phyloP scores from a whole-genome alignment of 2,797 vertebrate genomes.

The Paratrypauchen microcephalus region DNA sequence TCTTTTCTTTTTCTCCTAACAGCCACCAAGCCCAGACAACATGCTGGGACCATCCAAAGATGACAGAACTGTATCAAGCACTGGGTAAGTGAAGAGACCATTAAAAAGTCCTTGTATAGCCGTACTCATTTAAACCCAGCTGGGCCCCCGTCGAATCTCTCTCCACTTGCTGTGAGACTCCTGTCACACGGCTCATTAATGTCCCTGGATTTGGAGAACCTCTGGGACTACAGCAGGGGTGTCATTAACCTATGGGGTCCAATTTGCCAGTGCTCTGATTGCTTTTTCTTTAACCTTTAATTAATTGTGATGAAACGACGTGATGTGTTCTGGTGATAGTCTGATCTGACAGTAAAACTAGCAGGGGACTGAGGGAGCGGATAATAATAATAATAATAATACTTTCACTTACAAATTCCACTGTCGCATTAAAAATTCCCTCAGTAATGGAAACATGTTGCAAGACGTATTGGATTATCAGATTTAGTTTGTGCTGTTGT shows the following conservation, averaged over 20 bases:
- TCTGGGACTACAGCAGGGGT: slow-evolving; percentile 45
- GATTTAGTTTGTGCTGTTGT: no score
- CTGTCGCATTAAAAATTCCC: no score
- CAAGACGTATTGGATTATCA: no score
- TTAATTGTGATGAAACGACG: slow-evolving; percentile 72
- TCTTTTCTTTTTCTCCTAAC: slow-evolving; percentile 30
- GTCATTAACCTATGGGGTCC: slow-evolving; percentile 64
- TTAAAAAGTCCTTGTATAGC: slow-evolving; percentile 34
- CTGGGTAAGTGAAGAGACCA: slow-evolving; percentile 83
- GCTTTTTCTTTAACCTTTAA: slow-evolving; percentile 67
- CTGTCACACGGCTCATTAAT: slow-evolving; percentile 63
- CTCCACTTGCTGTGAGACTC: slow-evolving; percentile 40
- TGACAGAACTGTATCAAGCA: slow-evolving; percentile 95
- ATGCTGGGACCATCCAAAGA: slow-evolving; percentile 99
- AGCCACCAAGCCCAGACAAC: slow-evolving; percentile 98
- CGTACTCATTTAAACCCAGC: slow-evolving; percentile 20
- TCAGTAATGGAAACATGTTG: no score
- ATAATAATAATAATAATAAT: background rate
- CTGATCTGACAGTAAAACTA: slow-evolving; percentile 54
- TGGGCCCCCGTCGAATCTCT: slow-evolving; percentile 26
- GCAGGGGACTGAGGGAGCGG: slow-evolving; percentile 14
- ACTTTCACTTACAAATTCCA: no score
- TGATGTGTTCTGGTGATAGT: slow-evolving; percentile 62
- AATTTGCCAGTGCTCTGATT: slow-evolving; percentile 60
- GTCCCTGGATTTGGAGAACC: slow-evolving; percentile 48